Percentiles rank a stretch among this genome's conserved stretches.
Evolutionary conservation across 2,797 vertebrate species (phyloP).

Genomic region (Oryzias sinensis): DNA sequence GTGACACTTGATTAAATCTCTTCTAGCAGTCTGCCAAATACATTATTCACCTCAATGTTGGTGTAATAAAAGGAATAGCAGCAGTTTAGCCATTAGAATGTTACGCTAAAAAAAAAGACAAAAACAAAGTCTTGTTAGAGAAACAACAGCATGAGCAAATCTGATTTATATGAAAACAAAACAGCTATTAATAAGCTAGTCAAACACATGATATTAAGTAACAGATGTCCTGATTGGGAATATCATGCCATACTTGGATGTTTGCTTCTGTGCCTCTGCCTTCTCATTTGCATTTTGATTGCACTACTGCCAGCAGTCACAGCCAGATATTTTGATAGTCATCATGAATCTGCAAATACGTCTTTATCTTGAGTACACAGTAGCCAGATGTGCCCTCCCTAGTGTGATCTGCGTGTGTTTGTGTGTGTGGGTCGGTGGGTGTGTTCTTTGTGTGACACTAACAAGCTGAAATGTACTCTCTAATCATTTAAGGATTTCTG

Average conservation of each 20-base stretch:
- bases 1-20: constrained; percentile 40
- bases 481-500: constrained; percentile 43
- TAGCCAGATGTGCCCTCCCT: constrained; percentile 74
- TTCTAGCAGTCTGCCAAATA: constrained; percentile 28
- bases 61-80: constrained; percentile 10
- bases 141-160: constrained; percentile 21
- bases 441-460: constrained; percentile 33
- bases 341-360: constrained; percentile 81
- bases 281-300: constrained; percentile 83
- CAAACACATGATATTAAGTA: constrained; percentile 63
- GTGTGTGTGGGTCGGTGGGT: constrained; percentile 5
- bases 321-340: constrained; percentile 79
- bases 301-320: constrained; percentile 75
- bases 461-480: constrained; percentile 40
- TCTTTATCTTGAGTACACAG: constrained; percentile 79
- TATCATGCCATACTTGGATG: constrained; percentile 60
- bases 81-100: no score
- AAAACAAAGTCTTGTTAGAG: constrained; percentile 3
- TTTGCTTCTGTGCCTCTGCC: constrained; percentile 73
- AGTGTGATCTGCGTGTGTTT: constrained; percentile 36
- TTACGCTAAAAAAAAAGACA: constrained; percentile 21
- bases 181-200: constrained; percentile 52
- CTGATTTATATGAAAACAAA: constrained; percentile 57
- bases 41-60: constrained; percentile 27
- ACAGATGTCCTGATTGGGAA: constrained; percentile 70